Percentiles rank a stretch among this genome's conserved stretches.
These are phyloP conservation scores for Melopsittacus undulatus DNA, from an alignment of 2,797 vertebrate genomes.

Conservation along the genomic window DNA sequence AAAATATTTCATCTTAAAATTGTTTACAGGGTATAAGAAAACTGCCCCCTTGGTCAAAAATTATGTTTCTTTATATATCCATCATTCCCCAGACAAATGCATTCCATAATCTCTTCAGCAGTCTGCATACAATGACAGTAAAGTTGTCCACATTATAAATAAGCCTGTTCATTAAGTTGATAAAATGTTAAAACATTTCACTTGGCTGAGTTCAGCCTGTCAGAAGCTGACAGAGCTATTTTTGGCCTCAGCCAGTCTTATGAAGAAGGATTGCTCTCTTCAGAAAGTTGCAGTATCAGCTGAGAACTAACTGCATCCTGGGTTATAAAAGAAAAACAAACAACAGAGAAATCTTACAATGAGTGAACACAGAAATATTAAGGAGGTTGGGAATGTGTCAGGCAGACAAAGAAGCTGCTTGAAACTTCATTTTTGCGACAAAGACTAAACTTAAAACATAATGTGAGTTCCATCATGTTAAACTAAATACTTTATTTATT, in stretches of 20 bases:
- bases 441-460: not conserved
- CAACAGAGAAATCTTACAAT: conserved; percentile 20
- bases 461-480: not conserved
- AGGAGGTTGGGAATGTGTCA: not conserved
- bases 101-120: conserved; percentile 30
- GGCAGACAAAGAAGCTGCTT: conserved; percentile 3
- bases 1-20: not conserved
- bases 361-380: not conserved
- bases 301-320: conserved; percentile 27
- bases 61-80: not conserved
- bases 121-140: conserved; percentile 21
- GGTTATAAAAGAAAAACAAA: conserved; percentile 1
- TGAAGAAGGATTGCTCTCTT: conserved; percentile 46
- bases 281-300: conserved; percentile 56
- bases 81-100: conserved; percentile 8
- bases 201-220: conserved; percentile 63
- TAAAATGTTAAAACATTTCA: conserved; percentile 65
- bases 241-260: conserved; percentile 43
- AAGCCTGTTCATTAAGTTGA: conserved; percentile 67
- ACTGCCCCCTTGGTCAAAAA: conserved; percentile 2
- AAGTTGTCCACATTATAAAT: conserved; percentile 67
- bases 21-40: not conserved
- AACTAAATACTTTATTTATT: conserved; percentile 2
- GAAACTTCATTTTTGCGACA: conserved; percentile 3
- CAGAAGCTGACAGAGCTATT: conserved; percentile 63